Base-by-base conservation (phyloP, 1,140 invertebrate species). In the Zophobas atratus region DNA sequence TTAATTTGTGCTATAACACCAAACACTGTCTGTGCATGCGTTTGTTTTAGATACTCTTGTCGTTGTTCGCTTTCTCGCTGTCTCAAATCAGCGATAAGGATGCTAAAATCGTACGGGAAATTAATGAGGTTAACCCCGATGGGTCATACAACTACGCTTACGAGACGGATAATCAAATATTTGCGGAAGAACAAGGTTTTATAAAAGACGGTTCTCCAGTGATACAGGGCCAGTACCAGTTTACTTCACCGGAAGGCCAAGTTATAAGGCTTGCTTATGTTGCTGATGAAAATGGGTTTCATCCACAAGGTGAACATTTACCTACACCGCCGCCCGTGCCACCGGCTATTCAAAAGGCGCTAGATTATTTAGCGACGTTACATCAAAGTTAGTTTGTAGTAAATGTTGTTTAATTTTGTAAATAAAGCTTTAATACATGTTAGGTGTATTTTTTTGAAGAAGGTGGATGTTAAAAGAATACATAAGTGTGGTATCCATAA, bases 151-250 rank as follows among this genome's bases (percentile, higher is more conserved):
- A 84, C 20, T 90, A 89, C 85, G 32, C 63, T 20, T 92, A 88
- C 85, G 89, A 92, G 78, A 90, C 91, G 48, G 89, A 85, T 53
- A 92, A 93, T 82, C 90, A 90, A 48, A 92, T 92, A 75, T 78
- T 83, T 34, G 88, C 84, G 0, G 79, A 89, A 60, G 89, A 91
- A 77, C 81, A 85, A 3, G 92, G 90, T 36, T 81, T 84, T 35
- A 79, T 89, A 39, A 89, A 88, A 83, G 77, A 88, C 75, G 77
- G 84, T 70, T 87, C 87, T 5, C 75, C 77, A 38, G 79, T 76
- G 49, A 73, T 57, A 51, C 76, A 81, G 70, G 81, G 81, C 4
- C 79, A 81, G 46, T 81, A 73, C 72, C 79, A 82, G 67, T 82
- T 79, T 49, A 77, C 76, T 46, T 73, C 80, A 75, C 74, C 77